Base-by-base conservation (phyloP, 2,888 invertebrate genomes). In the Arrhopalites spinosus region DNA sequence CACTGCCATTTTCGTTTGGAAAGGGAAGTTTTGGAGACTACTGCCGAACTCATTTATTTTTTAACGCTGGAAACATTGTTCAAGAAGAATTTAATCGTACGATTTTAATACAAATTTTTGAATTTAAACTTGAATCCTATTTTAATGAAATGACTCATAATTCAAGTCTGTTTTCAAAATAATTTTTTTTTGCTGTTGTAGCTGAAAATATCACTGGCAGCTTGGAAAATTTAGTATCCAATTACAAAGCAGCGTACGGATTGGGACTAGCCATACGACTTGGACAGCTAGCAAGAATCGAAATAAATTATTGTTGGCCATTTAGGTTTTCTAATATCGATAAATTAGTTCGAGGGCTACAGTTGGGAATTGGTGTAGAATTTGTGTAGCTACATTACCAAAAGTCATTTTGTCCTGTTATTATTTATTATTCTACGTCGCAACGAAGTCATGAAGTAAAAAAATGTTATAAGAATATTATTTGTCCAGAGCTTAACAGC, bases 231-330 rank as follows among this genome's bases (percentile, higher is more conserved):
- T 78, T 86, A 69, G 73, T 83, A 59, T 83, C 84, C 13, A 83
- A 84, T 29, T 82, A 85, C 63, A 84, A 98, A 75, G 88, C 91
- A 83, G 89, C 96, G 2, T 90, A 89, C 83, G 98, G 99, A 45
- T 86, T 91, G 73, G 98, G 97, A 20, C 85, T 97, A 72, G 94
- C 93, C 17, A 88, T 97, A 84, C 90, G 93, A 79, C 87, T 98
- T 75, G 95, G 91, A 81, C 89, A 93, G 81, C 88, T 91, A 79
- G 96, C 96, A n/a, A 89, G 97, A 75, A 88, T 98, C 73, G 98
- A 99, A 88, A 89, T 99, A 73, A 98, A 98, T 88, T 96, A 98
- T 87, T 93, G 94, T 85, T 86, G 93, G 84, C 98, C 98, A 59
- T 83, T 93, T 73, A 86, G 87, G 66, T 89, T 89, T 79, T 88